phyloP scores from a whole-genome alignment of 2,797 vertebrate genomes.

The Rallus crepitans region DNA sequence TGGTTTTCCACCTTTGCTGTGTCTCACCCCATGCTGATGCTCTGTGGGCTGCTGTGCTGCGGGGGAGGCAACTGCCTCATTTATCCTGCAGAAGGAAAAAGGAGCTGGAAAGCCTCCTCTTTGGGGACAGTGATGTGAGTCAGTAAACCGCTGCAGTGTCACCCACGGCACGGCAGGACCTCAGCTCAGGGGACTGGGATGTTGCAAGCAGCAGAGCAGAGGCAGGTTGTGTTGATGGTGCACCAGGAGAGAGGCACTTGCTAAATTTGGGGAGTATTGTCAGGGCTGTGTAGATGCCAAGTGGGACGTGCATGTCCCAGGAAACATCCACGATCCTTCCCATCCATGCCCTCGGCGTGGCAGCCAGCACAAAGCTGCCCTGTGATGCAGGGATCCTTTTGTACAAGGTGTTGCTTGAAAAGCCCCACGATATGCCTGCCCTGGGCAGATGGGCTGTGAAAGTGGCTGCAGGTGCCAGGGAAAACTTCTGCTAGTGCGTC shows the following conservation, averaged over 20 bases:
- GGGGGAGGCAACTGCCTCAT: neutral
- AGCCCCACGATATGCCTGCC: rapidly evolving
- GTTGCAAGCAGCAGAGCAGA: neutral
- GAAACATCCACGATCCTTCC: rapidly evolving
- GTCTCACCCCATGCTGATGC: neutral
- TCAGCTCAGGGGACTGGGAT: rapidly evolving
- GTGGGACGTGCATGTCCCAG: neutral
- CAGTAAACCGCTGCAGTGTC: neutral
- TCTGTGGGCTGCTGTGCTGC: rapidly evolving
- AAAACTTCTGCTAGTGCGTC: neutral
- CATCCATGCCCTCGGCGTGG: rapidly evolving
- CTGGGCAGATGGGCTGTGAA: neutral
- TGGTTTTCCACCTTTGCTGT: no score
- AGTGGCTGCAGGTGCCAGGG: neutral
- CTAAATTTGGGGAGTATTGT: neutral
- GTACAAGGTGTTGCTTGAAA: neutral
- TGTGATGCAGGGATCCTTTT: neutral
- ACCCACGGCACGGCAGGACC: rapidly evolving
- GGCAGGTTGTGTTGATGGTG: neutral
- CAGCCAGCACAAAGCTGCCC: neutral
- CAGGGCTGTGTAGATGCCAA: neutral
- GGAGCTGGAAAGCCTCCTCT: neutral
- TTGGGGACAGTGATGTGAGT: neutral
- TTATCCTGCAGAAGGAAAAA: neutral
- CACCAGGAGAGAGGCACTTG: neutral